A percentile compares a stretch with the other conserved stretches of the same genome.
These are phyloP conservation scores for Platyscapa corneri DNA, from an alignment of 1,140 invertebrate genomes.

Conservation along the genomic window DNA sequence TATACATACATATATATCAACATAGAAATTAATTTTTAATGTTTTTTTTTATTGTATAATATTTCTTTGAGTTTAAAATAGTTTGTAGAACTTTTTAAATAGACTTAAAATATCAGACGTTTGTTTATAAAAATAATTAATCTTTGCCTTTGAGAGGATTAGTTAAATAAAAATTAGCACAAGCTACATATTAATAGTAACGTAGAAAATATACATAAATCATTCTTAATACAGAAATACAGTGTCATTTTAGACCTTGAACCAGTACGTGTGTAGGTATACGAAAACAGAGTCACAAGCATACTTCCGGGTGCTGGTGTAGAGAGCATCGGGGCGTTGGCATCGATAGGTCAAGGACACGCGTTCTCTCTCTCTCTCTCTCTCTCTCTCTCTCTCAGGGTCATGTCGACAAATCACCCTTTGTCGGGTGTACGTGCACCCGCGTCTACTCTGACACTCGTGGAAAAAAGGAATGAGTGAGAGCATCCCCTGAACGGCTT, in stretches of 20 bases:
- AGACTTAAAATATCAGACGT: background rate
- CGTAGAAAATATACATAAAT: background rate
- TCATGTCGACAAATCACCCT: constrained; percentile 74
- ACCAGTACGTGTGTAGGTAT: background rate
- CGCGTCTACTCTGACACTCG: constrained; percentile 53
- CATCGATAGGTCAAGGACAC: constrained; percentile 74
- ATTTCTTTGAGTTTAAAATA: too few species aligned
- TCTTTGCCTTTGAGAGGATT: too few species aligned
- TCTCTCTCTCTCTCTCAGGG: constrained; percentile 60
- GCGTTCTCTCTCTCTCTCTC: constrained; percentile 52
- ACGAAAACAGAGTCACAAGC: constrained; percentile 14
- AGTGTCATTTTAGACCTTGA: background rate
- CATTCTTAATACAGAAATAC: background rate
- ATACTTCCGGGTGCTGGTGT: constrained; percentile 27
- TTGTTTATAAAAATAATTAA: background rate
- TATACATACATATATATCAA: too few species aligned
- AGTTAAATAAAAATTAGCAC: too few species aligned
- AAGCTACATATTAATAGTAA: too few species aligned
- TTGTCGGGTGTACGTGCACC: constrained; percentile 60
- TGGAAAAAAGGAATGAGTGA: constrained; percentile 62
- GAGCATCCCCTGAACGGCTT: constrained; percentile 37
- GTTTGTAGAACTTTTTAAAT: too few species aligned
- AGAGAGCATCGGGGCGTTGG: constrained; percentile 59
- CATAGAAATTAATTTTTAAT: too few species aligned
- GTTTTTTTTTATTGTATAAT: too few species aligned